Percentiles rank a stretch among this genome's conserved stretches.
phyloP scores from a whole-genome alignment of 2,888 invertebrate species.

The Frankliniella intonsa region DNA sequence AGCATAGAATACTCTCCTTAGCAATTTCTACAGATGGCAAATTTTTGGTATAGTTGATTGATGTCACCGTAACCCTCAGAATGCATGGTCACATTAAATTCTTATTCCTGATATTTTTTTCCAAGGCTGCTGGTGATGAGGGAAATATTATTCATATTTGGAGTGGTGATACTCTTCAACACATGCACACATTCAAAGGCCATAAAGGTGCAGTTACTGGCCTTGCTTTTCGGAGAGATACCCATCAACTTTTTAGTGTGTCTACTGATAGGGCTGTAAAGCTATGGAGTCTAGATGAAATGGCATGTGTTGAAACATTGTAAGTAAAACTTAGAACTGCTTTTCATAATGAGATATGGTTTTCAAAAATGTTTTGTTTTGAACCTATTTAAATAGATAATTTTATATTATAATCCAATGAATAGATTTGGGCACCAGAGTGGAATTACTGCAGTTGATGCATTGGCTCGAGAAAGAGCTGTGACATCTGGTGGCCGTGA shows the following conservation, averaged over 20 bases:
- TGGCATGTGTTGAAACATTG: slow-evolving; percentile 92
- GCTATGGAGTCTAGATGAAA: slow-evolving; percentile 94
- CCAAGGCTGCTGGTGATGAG: slow-evolving; percentile 62
- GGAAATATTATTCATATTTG: slow-evolving; percentile 71
- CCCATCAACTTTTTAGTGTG: slow-evolving; percentile 72
- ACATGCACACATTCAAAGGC: slow-evolving; percentile 73
- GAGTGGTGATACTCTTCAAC: slow-evolving; percentile 70
- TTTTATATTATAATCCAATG: slow-evolving; percentile 35
- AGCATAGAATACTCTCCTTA: slow-evolving; percentile 56
- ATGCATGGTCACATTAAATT: slow-evolving; percentile 34
- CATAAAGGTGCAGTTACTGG: slow-evolving; percentile 71
- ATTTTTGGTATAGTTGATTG: slow-evolving; percentile 57
- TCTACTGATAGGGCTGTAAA: slow-evolving; percentile 70
- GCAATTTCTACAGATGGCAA: slow-evolving; percentile 74
- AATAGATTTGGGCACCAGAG: slow-evolving; percentile 79
- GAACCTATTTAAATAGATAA: neutral
- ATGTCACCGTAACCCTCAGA: slow-evolving; percentile 44
- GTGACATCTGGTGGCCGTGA: slow-evolving; percentile 89
- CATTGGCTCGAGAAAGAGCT: slow-evolving; percentile 76
- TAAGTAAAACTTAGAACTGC: slow-evolving; percentile 44
- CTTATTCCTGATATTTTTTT: neutral
- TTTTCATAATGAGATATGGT: neutral
- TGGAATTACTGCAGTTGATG: slow-evolving; percentile 79
- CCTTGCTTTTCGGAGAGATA: slow-evolving; percentile 76
- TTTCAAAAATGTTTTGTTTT: neutral